Conservation (phyloP, 2,797 vertebrate genomes). For the Semotilus atromaculatus region DNA sequence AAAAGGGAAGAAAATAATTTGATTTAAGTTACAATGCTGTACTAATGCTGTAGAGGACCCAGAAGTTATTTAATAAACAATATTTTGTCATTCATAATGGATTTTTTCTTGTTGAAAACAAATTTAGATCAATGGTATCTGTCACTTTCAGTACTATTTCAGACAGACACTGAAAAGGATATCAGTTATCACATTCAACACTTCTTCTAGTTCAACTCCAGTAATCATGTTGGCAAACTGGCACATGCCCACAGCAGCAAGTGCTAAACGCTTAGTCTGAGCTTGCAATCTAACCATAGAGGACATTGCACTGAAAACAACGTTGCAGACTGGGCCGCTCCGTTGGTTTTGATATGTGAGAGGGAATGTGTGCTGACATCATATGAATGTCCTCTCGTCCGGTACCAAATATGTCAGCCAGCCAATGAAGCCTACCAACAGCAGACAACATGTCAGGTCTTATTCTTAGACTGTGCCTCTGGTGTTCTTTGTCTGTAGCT, state of each 20-base stretch:
- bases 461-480: constrained; percentile 45
- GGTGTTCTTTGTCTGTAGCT: constrained; percentile 34
- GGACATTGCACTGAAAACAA: not conserved
- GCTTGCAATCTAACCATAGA: not conserved
- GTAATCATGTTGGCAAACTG: not conserved
- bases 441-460: constrained; percentile 39
- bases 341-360: constrained; percentile 13
- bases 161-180: not conserved
- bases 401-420: constrained; percentile 38
- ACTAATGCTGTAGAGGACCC: not conserved
- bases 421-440: constrained; percentile 38
- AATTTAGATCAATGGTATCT: not conserved
- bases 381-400: constrained; percentile 29
- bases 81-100: not conserved
- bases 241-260: constrained; percentile 12
- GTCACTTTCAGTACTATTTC: not conserved
- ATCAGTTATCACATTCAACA: constrained; percentile 3
- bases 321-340: not conserved
- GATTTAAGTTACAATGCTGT: too few relatives aligned
- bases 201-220: not conserved
- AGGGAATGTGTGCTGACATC: constrained; percentile 47
- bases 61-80: not conserved
- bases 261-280: constrained; percentile 14
- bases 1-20: not conserved
- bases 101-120: not conserved